Evolutionary conservation across 2,888 invertebrate genomes (phyloP), one percentile per base, ranked within the genome.

Genomic region (Caenorhabditis sp.): DNA sequence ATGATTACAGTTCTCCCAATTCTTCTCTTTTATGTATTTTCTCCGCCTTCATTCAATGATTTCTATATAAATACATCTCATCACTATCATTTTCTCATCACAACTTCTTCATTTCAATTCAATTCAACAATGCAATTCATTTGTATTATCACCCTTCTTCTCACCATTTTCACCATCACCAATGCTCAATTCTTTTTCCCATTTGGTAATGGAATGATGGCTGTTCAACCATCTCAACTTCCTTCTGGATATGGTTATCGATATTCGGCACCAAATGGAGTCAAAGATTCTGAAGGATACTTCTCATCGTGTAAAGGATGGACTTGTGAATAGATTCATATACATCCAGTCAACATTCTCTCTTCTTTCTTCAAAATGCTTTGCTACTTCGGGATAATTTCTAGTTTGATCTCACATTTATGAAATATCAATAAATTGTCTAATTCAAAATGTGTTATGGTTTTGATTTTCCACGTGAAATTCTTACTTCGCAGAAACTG

Each of bases 231-330:
- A 36, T 10, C 58, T 21, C 58, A 58, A 21, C 20, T n/a, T 49
- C 49, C 49, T 4, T 4, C 31, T 31, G 17, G 20, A n/a, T 20
- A 49, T n/a, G 58, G 58, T n/a, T 58, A 36, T 27, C 31, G n/a
- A 21, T 36, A 36, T 17, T 27, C 36, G n/a, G 31, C 26, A 10
- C 27, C 25, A 12, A 58, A 36, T 36, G 58, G 58, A 36, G 31
- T 58, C 58, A 58, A 58, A 20, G 58, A 58, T 36, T 58, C 58
- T 5, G 58, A 31, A 8, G 58, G 58, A 14, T 58, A 31, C 36
- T 58, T 58, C 21, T n/a, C 36, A 31, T 12, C 14, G 12, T 58
- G 58, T 21, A 27, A 36, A 36, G 58, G 58, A 36, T 58, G 58
- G 58, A 58, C 58, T 21, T 58, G 58, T 31, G 31, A 31, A 31